Conservation (phyloP, 1,140 invertebrate species). For the Pseudoatta argentina region DNA sequence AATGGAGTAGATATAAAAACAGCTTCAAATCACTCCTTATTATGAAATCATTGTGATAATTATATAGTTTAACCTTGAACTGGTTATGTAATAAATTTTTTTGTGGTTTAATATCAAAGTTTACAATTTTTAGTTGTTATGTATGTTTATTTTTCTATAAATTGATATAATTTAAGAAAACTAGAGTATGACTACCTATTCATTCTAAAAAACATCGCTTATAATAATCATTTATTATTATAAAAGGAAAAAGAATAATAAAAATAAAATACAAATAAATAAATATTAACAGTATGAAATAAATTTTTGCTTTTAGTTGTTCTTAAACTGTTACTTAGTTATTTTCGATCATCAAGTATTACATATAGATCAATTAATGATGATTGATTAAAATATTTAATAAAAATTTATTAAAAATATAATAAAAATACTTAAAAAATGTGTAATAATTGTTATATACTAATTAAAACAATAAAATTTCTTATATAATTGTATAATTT, state of each 20-base stretch:
- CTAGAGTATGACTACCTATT: not conserved
- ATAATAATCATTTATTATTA: constrained; percentile 16
- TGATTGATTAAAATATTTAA: not conserved
- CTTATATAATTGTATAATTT: not conserved
- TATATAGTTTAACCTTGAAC: constrained; percentile 28
- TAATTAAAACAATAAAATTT: constrained; percentile 6
- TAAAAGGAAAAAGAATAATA: not conserved
- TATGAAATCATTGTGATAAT: constrained; percentile 14
- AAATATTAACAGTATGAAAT: not conserved
- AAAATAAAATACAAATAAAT: constrained; percentile 1
- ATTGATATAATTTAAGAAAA: constrained; percentile 5
- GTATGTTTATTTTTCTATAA: constrained; percentile 1
- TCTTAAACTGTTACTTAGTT: not conserved
- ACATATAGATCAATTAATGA: not conserved
- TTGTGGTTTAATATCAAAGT: not conserved
- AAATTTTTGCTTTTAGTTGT: not conserved
- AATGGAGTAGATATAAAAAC: not conserved
- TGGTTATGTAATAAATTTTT: not conserved
- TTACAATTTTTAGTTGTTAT: not conserved
- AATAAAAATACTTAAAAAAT: not conserved
- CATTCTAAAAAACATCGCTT: not conserved
- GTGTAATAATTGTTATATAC: not conserved
- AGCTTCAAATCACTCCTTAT: not conserved
- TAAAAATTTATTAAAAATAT: not conserved
- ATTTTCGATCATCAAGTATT: not conserved